Percentiles rank a stretch among this genome's conserved stretches.
Evolutionary conservation across 2,113 vertebrate genomes (phyloP).

Genomic region (Lota lota): DNA sequence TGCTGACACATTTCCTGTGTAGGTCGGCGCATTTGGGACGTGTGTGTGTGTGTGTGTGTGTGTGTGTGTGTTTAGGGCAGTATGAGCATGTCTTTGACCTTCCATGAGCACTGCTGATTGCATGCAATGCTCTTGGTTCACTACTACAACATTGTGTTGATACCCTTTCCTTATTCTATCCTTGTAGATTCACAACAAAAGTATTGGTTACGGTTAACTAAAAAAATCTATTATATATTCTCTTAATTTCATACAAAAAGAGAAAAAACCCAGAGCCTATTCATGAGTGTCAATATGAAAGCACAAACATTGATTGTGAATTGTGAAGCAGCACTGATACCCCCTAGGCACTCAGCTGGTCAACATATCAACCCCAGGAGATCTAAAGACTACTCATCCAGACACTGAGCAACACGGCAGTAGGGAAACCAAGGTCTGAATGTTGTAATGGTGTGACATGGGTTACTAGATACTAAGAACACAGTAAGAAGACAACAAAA

Average conservation of each 20-base stretch:
- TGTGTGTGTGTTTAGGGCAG: conserved; percentile 8
- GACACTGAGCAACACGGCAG: background rate
- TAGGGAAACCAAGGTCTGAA: too few relatives aligned
- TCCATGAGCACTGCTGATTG: conserved; percentile 26
- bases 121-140: conserved; percentile 37
- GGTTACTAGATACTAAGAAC: too few relatives aligned
- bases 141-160: conserved; percentile 24
- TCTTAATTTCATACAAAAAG: background rate
- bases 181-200: background rate
- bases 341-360: background rate
- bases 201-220: background rate
- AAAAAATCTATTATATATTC: background rate
- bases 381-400: background rate
- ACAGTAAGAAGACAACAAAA: too few relatives aligned
- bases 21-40: background rate
- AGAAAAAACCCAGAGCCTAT: background rate
- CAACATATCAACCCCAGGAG: too few relatives aligned
- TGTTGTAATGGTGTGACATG: too few relatives aligned
- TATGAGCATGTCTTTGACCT: conserved; percentile 38
- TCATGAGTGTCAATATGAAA: background rate
- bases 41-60: conserved; percentile 8
- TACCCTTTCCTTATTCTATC: conserved; percentile 10
- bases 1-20: conserved; percentile 48
- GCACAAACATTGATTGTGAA: conserved; percentile 1
- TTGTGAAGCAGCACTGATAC: background rate